These are phyloP conservation scores for Rhadina sibilatrix DNA, from an alignment of 2,113 vertebrate species.

Conservation along the genomic window DNA sequence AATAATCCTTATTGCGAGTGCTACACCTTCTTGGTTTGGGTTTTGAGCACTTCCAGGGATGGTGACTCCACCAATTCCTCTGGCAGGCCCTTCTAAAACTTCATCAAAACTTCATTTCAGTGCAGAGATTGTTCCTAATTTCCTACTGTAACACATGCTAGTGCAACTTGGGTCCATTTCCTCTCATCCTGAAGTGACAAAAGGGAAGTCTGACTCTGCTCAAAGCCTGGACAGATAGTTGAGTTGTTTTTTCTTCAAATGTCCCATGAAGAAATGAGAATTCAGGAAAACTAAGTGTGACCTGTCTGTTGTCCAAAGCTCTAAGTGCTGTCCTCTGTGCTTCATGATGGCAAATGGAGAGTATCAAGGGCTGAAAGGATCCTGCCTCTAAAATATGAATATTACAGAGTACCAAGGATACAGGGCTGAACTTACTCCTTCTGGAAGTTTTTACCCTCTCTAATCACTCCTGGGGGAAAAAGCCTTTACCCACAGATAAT, in stretches of 20 bases:
- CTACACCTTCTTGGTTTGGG: too few relatives aligned
- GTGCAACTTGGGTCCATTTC: not conserved
- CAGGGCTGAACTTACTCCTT: not conserved
- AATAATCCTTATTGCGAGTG: accelerated
- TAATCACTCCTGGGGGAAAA: not conserved
- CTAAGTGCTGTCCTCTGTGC: not conserved
- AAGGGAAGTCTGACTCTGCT: not conserved
- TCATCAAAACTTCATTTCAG: not conserved
- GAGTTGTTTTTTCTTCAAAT: not conserved
- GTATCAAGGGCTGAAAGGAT: not conserved
- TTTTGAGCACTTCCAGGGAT: not conserved
- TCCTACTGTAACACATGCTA: not conserved
- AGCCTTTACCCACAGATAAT: not conserved
- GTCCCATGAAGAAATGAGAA: not conserved
- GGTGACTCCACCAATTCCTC: not conserved
- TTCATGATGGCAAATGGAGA: not conserved
- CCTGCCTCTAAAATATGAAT: not conserved
- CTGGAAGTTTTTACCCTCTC: not conserved
- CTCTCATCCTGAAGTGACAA: not conserved
- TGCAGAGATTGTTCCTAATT: not conserved
- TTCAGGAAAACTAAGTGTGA: not conserved
- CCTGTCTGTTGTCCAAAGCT: not conserved
- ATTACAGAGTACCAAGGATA: not conserved
- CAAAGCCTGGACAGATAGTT: accelerated
- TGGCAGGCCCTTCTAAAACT: not conserved